Evolutionary conservation across 2,113 vertebrate species (phyloP).

Genomic region (Columba janthina): DNA sequence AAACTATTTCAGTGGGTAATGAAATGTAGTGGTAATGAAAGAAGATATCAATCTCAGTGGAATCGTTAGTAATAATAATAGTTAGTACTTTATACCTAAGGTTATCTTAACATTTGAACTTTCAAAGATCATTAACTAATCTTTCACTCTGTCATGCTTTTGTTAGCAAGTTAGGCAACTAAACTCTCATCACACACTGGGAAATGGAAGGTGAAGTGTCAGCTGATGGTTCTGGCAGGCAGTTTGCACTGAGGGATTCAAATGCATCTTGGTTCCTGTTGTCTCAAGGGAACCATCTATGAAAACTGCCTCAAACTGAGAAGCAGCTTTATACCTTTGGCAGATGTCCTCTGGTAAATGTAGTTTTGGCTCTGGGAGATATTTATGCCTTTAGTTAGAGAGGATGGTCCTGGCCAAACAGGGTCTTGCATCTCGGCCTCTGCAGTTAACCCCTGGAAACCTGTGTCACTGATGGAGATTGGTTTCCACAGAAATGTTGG

Average conservation of each 20-base stretch:
- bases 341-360: not conserved
- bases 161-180: not conserved
- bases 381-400: not conserved
- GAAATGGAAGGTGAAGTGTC: not conserved
- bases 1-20: not conserved
- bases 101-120: not conserved
- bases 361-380: not conserved
- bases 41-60: not conserved
- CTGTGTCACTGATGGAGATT: not conserved
- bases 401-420: not conserved
- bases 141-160: not conserved
- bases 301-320: not conserved
- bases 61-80: not conserved
- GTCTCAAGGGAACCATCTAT: not conserved
- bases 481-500: not conserved
- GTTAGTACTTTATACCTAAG: not conserved
- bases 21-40: not conserved
- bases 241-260: not conserved
- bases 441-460: not conserved
- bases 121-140: not conserved
- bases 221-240: not conserved
- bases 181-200: not conserved
- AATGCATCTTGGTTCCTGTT: not conserved
- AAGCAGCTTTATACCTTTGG: not conserved
- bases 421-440: not conserved